Base-by-base conservation (phyloP, 2,888 invertebrate genomes). In the Melanostoma scalare region DNA sequence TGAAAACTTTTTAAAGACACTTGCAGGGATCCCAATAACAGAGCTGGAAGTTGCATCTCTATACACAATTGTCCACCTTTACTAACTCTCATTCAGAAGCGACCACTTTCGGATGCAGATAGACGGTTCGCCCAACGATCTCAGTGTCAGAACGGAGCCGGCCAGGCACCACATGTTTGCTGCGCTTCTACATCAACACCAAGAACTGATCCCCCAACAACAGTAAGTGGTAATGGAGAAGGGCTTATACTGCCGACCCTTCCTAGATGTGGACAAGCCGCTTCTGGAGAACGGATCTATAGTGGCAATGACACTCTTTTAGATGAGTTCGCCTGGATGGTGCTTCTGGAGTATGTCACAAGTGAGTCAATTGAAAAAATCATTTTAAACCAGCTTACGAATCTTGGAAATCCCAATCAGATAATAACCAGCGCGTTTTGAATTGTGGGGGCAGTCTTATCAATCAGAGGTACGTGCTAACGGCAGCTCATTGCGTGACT, bases 361-460 rank as follows among this genome's bases (percentile, higher is more conserved):
- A 92, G 95, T 95, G 91, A 91, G 92, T 89, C 30, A 20, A 31
- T 40, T 33, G 9, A 9, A 6, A 40, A 50, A 2, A 1, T 69
- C 50, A 1, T 6, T 9, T 31, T 52, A 50, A 46, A 20, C 20
- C 20, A 20, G 20, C 20, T 20, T 20, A 20, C 20, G 20, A 20
- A 20, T 20, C 20, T 20, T 20, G 20, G 20, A 20, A 20, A 20
- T 20, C 20, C 20, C 20, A 20, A 20, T 20, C 20, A 20, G 90
- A 67, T 30, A 86, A 44, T 20, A 89, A 89, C 1, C 40, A 86
- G 3, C 85, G 72, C 0, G 75, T 87, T 9, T 78, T 89, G 4
- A 89, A 94, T 86, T 96, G 96, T 87, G 96, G 95, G 0, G 96
- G 96, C 1, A 95, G 94, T 5, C 90, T 96, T 48, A 95, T 96